phyloP scores from a whole-genome alignment of 2,113 vertebrate genomes.

The Pholis gunnellus region DNA sequence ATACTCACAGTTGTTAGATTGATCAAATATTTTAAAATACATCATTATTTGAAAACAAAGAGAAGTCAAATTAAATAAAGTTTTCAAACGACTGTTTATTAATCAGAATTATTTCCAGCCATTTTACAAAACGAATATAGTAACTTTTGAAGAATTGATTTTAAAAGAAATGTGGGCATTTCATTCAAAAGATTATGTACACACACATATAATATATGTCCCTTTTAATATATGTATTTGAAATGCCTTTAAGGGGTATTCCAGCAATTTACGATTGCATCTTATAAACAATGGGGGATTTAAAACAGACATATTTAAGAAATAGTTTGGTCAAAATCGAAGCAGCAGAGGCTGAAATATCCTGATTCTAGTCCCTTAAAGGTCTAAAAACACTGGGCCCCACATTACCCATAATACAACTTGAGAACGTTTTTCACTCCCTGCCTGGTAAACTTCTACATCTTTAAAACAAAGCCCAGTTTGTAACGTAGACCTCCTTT shows the following conservation, averaged over 20 bases:
- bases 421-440: not conserved
- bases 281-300: no score
- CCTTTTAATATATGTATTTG: no score
- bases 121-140: not conserved
- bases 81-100: not conserved
- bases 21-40: not conserved
- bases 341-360: not conserved
- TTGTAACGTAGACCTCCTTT: not conserved
- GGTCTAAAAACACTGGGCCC: not conserved
- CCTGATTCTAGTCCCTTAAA: not conserved
- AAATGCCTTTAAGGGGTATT: not conserved
- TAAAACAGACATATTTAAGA: not conserved
- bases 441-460: not conserved
- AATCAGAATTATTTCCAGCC: not conserved
- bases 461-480: not conserved
- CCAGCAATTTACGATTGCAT: not conserved
- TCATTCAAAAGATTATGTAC: not conserved
- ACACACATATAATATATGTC: not conserved
- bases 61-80: not conserved
- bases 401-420: not conserved
- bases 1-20: not conserved
- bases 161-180: not conserved
- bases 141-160: not conserved
- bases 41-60: not conserved
- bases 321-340: no score